Evolutionary conservation across 2,113 vertebrate genomes (phyloP), one percentile per base, ranked within the genome.

Genomic region (Calidris pugnax): DNA sequence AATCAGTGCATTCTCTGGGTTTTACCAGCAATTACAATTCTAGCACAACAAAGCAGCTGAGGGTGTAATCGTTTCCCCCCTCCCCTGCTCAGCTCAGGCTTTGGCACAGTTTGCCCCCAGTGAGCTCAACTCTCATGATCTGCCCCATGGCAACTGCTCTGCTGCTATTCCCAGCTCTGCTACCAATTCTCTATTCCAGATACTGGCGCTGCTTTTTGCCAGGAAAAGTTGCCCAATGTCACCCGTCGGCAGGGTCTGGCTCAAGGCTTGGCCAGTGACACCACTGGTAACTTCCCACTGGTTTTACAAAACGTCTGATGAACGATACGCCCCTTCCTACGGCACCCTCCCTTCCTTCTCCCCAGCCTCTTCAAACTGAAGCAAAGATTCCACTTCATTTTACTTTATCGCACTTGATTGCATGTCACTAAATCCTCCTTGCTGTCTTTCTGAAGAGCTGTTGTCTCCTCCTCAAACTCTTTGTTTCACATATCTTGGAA

Each of bases 401-500:
- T 10, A n/a, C 56, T 72, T 47, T 41, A 56, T 87, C 87, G 30
- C 47, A 84, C 51, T 67, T 87, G 64, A 53, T 26, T 59, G 68
- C 60, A 37, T 4, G 19, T 85, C 67, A 85, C 57, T 95, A 63
- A 81, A 86, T 68, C 77, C 83, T 89, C 37, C 37, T 56, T 75
- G 37, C 41, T 78, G 35, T 48, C 64, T 93, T 79, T 86, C 72
- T 45, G 43, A 92, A 98, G 78, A 66, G 14, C 35, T 43, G 43
- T 41, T 60, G 39, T 90, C 73, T 94, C 60, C 50, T 83, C 53
- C 63, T 85, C 62, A 47, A 59, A 62, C 28, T 78, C 37, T 67
- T 69, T 75, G 24, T 68, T 89, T 75, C 26, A 43, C 28, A 92
- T 14, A 66, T 32, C 77, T 57, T 75, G 73, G 67, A 94, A 90